Base-by-base conservation (phyloP, 2,113 vertebrate genomes). In the Camarhynchus parvulus region DNA sequence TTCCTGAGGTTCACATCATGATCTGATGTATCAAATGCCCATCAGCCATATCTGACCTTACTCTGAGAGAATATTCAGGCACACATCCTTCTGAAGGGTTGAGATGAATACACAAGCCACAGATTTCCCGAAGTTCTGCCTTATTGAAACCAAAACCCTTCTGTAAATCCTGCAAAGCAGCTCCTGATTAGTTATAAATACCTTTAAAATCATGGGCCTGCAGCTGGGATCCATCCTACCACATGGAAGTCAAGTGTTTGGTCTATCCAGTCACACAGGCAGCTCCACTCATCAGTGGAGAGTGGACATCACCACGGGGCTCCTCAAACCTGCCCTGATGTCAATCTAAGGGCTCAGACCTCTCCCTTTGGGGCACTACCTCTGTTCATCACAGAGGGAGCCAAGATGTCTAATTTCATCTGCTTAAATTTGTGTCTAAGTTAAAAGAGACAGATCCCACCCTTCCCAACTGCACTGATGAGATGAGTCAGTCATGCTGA, bases 1-100 rank as follows among this genome's bases (percentile, higher is more conserved):
- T 93, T 96, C 55, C 86, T 56, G 42, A 87, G 35, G 76, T 72
- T 89, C 73, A 58, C 4, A 0, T 47, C 67, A 63, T 86, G 83
- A 91, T 89, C 89, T 92, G 89, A 73, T 0, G 3, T n/a, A 39
- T 63, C 67, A 90, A 76, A 86, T 73, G 21, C 67, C 86, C 86
- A 50, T 69, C 68, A 90, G 86, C 47, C 55, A 90, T 41, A 55
- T 64, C 90, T 88, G 90, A 93, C 75, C 68, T 92, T 49, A 49
- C 55, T 88, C n/a, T 70, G 63, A 42, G 50, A 62, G 35, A 90
- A 80, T 52, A 22, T 46, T 94, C 79, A 63, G 72, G 55, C 79
- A 30, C 74, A 82, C 50, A 28, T 74, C 83, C 79, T 80, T 88
- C 94, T 90, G 67, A 94, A 94, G 41, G 39, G 33, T n/a, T 92